Evolutionary conservation across 2,888 invertebrate species (phyloP).

Genomic region (Hecatera dysodea): DNA sequence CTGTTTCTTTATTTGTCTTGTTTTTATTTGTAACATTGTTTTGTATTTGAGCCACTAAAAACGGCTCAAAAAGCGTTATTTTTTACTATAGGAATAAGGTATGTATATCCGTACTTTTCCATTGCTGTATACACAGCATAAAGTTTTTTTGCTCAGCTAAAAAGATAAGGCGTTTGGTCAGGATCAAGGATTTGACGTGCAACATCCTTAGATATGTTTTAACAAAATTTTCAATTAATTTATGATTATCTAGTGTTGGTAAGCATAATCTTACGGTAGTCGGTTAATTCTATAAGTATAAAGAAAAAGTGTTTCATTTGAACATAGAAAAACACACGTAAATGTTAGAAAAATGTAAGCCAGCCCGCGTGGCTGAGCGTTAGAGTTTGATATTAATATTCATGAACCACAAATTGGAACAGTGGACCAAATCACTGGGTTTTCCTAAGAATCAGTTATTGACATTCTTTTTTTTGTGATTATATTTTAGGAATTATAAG

Average conservation of each 20-base stretch:
- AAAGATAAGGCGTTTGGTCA: background rate
- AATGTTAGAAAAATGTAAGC: slow-evolving; percentile 21
- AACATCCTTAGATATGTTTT: too few relatives aligned
- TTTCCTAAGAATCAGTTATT: slow-evolving; percentile 76
- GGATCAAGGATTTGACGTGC: too few relatives aligned
- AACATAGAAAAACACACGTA: slow-evolving; percentile 16
- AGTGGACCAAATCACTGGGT: slow-evolving; percentile 75
- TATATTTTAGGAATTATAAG: slow-evolving; percentile 68
- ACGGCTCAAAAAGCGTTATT: background rate
- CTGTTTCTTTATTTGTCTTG: background rate
- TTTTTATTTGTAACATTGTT: background rate
- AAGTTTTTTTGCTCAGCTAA: background rate
- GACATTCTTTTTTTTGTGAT: slow-evolving; percentile 77
- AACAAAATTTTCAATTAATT: too few relatives aligned
- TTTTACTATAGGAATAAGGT: too few relatives aligned
- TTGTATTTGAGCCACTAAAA: background rate
- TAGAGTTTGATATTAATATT: slow-evolving; percentile 75
- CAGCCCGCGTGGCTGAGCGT: slow-evolving; percentile 15
- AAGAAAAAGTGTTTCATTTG: background rate
- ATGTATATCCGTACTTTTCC: too few relatives aligned
- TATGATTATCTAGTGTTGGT: background rate
- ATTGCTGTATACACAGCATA: too few relatives aligned
- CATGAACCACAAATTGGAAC: slow-evolving; percentile 80
- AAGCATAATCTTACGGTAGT: background rate
- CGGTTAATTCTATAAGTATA: background rate